Evolutionary conservation across 2,797 vertebrate species (phyloP).

Genomic region (Sebastes itinus): DNA sequence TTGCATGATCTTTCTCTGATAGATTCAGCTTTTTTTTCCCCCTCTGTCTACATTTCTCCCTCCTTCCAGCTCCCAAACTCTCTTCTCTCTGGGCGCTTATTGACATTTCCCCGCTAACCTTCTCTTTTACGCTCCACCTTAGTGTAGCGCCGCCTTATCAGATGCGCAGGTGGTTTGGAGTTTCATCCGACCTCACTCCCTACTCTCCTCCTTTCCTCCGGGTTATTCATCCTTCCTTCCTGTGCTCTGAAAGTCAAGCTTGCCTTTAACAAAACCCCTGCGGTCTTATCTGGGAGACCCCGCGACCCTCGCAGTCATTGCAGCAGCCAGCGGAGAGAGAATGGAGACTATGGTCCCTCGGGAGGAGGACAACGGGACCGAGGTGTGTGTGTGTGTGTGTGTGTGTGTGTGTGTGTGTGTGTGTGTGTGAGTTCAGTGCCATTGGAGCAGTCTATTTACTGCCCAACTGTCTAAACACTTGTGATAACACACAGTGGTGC

Average conservation of each 20-base stretch:
- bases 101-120: conserved; percentile 81
- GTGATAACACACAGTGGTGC: conserved; percentile 73
- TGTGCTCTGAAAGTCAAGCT: conserved; percentile 91
- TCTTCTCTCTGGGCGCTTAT: conserved; percentile 77
- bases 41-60: conserved; percentile 25
- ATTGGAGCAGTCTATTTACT: conserved; percentile 74
- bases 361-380: conserved; percentile 49
- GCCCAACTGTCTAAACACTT: conserved; percentile 77
- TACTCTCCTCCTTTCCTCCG: conserved; percentile 81
- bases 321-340: conserved; percentile 61
- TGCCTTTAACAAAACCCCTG: conserved; percentile 87
- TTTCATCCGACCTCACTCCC: conserved; percentile 84
- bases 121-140: conserved; percentile 84
- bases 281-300: conserved; percentile 88
- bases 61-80: conserved; percentile 41
- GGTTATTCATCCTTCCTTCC: conserved; percentile 88
- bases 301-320: conserved; percentile 80
- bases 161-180: conserved; percentile 86
- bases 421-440: conserved; percentile 24
- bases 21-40: conserved; percentile 28
- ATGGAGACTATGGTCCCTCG: conserved; percentile 62
- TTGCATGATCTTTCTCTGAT: conserved; percentile 59
- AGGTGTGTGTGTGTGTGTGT: conserved; percentile 40
- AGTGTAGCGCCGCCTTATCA: conserved; percentile 86
- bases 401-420: conserved; percentile 29